Evolutionary conservation across 2,113 vertebrate genomes (phyloP), one percentile per base, ranked within the genome.

Genomic region (Ginglymostoma cirratum): DNA sequence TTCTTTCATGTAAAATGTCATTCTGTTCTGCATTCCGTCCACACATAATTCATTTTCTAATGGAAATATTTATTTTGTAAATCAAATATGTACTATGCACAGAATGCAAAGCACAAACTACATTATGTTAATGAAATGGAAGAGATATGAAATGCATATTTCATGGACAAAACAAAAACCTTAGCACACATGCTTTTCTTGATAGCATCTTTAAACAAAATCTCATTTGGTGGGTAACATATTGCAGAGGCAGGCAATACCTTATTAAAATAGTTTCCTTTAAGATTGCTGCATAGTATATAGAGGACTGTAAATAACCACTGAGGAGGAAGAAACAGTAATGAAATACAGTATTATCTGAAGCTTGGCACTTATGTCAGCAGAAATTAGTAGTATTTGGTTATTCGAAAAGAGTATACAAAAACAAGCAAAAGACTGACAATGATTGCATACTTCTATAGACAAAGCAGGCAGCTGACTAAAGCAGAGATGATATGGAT

Each of bases 61-160:
- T 99, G 99, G 99, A 99, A 99, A 99, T 99, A 99, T 99, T 99
- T 99, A 99, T 99, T 99, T 99, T 99, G 99, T 99, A 99, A 99
- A 99, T 99, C 99, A 99, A 99, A 99, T 99, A 99, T 99, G 99
- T 99, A 99, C 99, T 99, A 99, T 99, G 99, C 99, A 99, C 99
- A 99, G 99, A 99, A 99, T 99, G 99, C 99, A 99, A 99, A 99
- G 99, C 99, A 99, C 99, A 99, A 99, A 99, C 99, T 99, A 99
- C 99, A 99, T 99, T 99, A 99, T 99, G 99, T 99, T 99, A 99
- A 99, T 99, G 99, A 99, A 99, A 99, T 99, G 99, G 99, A 99
- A 99, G 99, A 99, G 99, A 99, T 99, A 99, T 99, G 99, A 99
- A 99, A 99, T 99, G 99, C 99, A 99, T 99, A 99, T 99, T 99